Percentiles rank a stretch among this genome's conserved stretches.
These are phyloP conservation scores for Sturmia bella DNA, from an alignment of 2,888 invertebrate species.

Conservation along the genomic window DNA sequence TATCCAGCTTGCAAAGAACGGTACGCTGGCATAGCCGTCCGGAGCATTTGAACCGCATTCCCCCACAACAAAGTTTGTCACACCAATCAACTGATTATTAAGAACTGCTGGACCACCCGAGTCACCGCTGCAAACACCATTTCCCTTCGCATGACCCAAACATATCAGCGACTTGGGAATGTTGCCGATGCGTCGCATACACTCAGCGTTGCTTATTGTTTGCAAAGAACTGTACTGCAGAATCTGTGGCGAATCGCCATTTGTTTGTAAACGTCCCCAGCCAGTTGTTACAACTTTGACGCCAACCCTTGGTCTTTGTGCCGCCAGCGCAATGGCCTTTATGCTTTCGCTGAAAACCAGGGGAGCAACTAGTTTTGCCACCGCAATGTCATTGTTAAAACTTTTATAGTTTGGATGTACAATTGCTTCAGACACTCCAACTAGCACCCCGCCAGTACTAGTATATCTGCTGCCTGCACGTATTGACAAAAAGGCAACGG, in stretches of 20 bases:
- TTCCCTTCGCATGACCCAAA: constrained; percentile 71
- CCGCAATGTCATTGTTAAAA: constrained; percentile 75
- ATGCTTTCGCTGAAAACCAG: constrained; percentile 71
- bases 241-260: constrained; percentile 74
- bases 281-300: constrained; percentile 75
- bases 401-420: constrained; percentile 74
- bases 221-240: constrained; percentile 75
- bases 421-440: constrained; percentile 71
- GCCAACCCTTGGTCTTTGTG: constrained; percentile 71
- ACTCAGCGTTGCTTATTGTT: constrained; percentile 71
- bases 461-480: constrained; percentile 75
- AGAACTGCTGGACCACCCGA: constrained; percentile 80
- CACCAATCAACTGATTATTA: constrained; percentile 74
- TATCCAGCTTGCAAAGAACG: constrained; percentile 72
- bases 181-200: constrained; percentile 69
- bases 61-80: constrained; percentile 77
- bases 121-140: constrained; percentile 79
- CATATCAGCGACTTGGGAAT: constrained; percentile 75
- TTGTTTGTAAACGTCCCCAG: constrained; percentile 75
- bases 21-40: constrained; percentile 78
- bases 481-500: constrained; percentile 71
- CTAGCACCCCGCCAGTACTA: constrained; percentile 70
- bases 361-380: constrained; percentile 73
- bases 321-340: constrained; percentile 74
- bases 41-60: constrained; percentile 76